Conservation (phyloP, 2,113 vertebrate genomes). For the Bujurquina vittata region DNA sequence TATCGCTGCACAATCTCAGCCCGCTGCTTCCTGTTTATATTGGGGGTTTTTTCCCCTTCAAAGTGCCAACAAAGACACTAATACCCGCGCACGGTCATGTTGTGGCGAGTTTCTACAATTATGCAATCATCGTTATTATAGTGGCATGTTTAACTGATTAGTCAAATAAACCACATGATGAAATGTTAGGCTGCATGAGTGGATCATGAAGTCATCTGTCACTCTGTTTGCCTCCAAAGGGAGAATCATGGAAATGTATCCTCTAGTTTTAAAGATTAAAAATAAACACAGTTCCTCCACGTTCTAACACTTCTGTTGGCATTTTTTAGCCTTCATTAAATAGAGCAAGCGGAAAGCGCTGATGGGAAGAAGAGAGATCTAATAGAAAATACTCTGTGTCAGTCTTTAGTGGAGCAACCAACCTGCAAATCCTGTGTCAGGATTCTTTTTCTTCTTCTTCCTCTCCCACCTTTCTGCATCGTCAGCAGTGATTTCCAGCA, state of each 20-base stretch:
- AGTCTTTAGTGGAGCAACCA: background rate
- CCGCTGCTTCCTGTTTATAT: background rate
- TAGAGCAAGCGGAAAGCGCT: background rate
- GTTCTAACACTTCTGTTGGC: background rate
- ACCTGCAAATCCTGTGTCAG: constrained; percentile 97
- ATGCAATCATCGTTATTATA: background rate
- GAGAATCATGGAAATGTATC: no score
- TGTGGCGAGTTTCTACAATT: background rate
- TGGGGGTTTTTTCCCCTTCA: no score
- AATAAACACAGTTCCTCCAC: background rate
- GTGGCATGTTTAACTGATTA: background rate
- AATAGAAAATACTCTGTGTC: background rate
- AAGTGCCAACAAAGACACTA: background rate
- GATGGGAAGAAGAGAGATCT: background rate
- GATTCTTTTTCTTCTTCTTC: constrained; percentile 93
- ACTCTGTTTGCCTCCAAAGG: background rate
- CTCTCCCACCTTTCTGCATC: constrained; percentile 95
- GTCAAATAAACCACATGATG: background rate
- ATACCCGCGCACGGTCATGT: accelerated
- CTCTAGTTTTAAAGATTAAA: no score
- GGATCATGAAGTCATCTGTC: background rate
- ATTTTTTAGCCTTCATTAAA: background rate
- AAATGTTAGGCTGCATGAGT: background rate
- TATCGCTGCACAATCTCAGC: background rate
- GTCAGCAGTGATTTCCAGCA: constrained; percentile 93